These are phyloP conservation scores for Drosophila nannoptera DNA, from an alignment of 1,140 invertebrate species.

Conservation along the genomic window DNA sequence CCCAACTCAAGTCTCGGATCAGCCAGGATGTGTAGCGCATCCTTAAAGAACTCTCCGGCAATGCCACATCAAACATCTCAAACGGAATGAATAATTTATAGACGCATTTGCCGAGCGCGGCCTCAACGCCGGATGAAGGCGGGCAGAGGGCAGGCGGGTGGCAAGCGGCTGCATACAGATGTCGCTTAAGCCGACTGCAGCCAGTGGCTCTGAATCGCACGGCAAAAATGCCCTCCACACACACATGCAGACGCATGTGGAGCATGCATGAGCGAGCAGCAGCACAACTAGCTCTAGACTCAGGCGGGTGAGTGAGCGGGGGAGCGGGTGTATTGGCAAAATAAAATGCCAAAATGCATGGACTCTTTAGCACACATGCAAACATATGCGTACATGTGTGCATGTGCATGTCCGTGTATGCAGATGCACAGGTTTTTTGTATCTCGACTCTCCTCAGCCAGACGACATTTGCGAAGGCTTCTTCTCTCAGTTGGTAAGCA, in stretches of 20 bases:
- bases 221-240: slow-evolving; percentile 14
- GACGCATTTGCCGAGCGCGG: slow-evolving; percentile 47
- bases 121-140: background rate
- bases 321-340: slow-evolving; percentile 17
- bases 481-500: too few species aligned
- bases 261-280: slow-evolving; percentile 13
- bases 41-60: slow-evolving; percentile 22
- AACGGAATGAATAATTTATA: slow-evolving; percentile 77
- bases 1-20: slow-evolving; percentile 5
- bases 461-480: too few species aligned
- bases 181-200: slow-evolving; percentile 54
- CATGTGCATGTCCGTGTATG: background rate
- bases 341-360: slow-evolving; percentile 38
- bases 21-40: slow-evolving; percentile 29
- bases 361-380: slow-evolving; percentile 13
- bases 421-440: background rate
- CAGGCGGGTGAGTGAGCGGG: background rate
- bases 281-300: slow-evolving; percentile 8
- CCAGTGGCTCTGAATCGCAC: slow-evolving; percentile 15
- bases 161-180: slow-evolving; percentile 6
- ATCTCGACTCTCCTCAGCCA: too few species aligned
- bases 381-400: background rate
- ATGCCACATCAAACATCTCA: slow-evolving; percentile 73
- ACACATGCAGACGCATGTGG: slow-evolving; percentile 10
- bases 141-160: background rate